Evolutionary conservation across 2,113 vertebrate species (phyloP).

Genomic region (Esox niger): DNA sequence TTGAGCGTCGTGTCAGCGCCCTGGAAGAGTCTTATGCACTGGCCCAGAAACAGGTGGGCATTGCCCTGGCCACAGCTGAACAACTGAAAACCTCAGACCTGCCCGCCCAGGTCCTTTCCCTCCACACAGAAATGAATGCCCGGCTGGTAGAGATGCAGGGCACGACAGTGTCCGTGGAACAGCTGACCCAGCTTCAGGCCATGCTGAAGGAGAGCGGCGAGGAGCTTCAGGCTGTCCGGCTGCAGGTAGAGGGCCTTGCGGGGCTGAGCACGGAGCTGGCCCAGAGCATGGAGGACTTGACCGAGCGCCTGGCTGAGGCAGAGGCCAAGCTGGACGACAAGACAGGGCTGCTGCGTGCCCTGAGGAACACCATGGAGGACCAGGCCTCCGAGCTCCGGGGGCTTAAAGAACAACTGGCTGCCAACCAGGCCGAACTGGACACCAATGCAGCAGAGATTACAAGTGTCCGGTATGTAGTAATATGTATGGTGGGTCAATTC

Average conservation of each 20-base stretch:
- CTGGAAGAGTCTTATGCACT: slow-evolving; percentile 60
- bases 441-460: slow-evolving; percentile 43
- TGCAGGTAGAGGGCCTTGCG: slow-evolving; percentile 44
- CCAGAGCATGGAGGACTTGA: slow-evolving; percentile 42
- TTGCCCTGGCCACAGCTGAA: slow-evolving; percentile 61
- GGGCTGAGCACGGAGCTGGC: slow-evolving; percentile 34
- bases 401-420: slow-evolving; percentile 46
- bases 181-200: slow-evolving; percentile 52
- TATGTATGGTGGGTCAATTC: too few relatives aligned
- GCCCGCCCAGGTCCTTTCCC: slow-evolving; percentile 63
- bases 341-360: slow-evolving; percentile 10
- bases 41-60: slow-evolving; percentile 63
- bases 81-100: slow-evolving; percentile 68
- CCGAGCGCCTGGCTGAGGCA: slow-evolving; percentile 23
- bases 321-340: slow-evolving; percentile 44
- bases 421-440: slow-evolving; percentile 43
- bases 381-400: slow-evolving; percentile 45
- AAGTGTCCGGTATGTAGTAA: slow-evolving; percentile 51
- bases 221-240: slow-evolving; percentile 47
- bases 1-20: slow-evolving; percentile 57
- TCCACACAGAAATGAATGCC: slow-evolving; percentile 67
- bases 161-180: slow-evolving; percentile 52
- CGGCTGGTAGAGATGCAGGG: slow-evolving; percentile 63
- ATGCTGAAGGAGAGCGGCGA: slow-evolving; percentile 35
- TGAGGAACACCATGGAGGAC: slow-evolving; percentile 40